These are phyloP conservation scores for Sebastes variabilis DNA, from an alignment of 2,797 vertebrate genomes.

Conservation along the genomic window DNA sequence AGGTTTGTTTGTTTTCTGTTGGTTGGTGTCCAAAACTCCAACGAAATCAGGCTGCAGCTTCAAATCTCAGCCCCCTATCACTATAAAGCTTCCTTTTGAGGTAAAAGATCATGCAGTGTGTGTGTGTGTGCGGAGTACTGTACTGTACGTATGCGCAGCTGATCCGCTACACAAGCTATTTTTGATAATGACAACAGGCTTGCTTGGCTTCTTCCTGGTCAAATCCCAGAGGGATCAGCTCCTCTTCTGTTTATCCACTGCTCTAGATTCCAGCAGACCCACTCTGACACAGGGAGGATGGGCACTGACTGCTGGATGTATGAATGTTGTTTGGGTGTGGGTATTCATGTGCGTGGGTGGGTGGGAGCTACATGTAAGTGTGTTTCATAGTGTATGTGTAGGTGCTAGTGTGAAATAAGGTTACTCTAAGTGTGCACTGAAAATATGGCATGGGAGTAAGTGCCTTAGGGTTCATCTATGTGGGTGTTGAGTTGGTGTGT, in stretches of 20 bases:
- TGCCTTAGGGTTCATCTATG: conserved; percentile 24
- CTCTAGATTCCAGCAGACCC: conserved; percentile 50
- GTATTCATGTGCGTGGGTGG: neutral
- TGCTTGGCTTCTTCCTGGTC: conserved; percentile 48
- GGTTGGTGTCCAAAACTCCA: neutral
- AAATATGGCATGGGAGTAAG: conserved; percentile 12
- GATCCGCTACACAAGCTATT: conserved; percentile 61
- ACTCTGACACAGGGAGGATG: conserved; percentile 31
- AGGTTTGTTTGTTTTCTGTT: neutral
- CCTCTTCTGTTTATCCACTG: conserved; percentile 51
- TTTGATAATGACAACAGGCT: conserved; percentile 64
- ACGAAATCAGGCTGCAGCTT: conserved; percentile 28
- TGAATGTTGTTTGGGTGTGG: conserved; percentile 19
- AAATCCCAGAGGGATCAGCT: conserved; percentile 61
- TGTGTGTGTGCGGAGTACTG: neutral
- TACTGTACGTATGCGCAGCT: conserved; percentile 11
- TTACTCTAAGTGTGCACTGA: conserved; percentile 13
- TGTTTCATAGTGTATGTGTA: conserved; percentile 1
- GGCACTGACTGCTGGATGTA: conserved; percentile 22
- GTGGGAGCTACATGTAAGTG: neutral
- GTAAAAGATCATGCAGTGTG: conserved; percentile 8
- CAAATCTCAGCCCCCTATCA: conserved; percentile 40
- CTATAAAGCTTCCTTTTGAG: conserved; percentile 3
- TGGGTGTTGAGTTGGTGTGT: conserved; percentile 49
- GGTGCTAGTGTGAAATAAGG: conserved; percentile 29